These are phyloP conservation scores for Dynastes grantii DNA, from an alignment of 2,888 invertebrate genomes.

Conservation along the genomic window DNA sequence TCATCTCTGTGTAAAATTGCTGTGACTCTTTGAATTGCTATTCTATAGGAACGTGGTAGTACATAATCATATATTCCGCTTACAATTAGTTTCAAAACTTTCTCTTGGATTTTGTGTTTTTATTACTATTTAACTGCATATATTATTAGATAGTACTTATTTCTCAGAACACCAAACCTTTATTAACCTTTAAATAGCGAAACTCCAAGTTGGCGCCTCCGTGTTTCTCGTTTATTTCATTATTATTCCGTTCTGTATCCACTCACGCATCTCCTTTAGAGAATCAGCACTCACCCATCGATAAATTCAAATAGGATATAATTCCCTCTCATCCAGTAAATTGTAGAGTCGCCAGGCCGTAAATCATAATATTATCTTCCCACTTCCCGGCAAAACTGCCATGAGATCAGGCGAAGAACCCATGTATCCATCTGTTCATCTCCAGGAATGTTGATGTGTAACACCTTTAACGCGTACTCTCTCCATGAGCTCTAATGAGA, in stretches of 20 bases:
- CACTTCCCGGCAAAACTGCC: constrained; percentile 40
- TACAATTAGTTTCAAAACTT: too few species aligned
- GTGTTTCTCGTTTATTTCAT: constrained; percentile 27
- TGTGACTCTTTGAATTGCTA: too few species aligned
- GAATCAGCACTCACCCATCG: constrained; percentile 4
- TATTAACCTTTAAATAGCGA: neutral
- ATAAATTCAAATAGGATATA: constrained; percentile 42
- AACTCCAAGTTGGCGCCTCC: constrained; percentile 10
- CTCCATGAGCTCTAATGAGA: constrained; percentile 36
- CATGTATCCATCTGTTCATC: constrained; percentile 26
- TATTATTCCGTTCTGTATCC: constrained; percentile 32
- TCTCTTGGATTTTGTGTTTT: too few species aligned
- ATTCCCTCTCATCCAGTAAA: constrained; percentile 43
- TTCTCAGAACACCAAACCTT: too few species aligned
- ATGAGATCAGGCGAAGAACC: constrained; percentile 14
- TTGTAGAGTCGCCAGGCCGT: constrained; percentile 33
- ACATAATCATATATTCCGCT: too few species aligned
- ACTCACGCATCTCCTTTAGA: constrained; percentile 41
- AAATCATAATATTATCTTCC: constrained; percentile 45
- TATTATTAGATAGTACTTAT: too few species aligned
- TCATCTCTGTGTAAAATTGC: too few species aligned
- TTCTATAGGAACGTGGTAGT: too few species aligned
- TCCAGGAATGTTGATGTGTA: constrained; percentile 35
- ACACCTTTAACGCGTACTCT: constrained; percentile 28
- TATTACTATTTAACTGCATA: too few species aligned